These are phyloP conservation scores for Philereme transversata DNA, from an alignment of 2,888 invertebrate genomes.

Conservation along the genomic window DNA sequence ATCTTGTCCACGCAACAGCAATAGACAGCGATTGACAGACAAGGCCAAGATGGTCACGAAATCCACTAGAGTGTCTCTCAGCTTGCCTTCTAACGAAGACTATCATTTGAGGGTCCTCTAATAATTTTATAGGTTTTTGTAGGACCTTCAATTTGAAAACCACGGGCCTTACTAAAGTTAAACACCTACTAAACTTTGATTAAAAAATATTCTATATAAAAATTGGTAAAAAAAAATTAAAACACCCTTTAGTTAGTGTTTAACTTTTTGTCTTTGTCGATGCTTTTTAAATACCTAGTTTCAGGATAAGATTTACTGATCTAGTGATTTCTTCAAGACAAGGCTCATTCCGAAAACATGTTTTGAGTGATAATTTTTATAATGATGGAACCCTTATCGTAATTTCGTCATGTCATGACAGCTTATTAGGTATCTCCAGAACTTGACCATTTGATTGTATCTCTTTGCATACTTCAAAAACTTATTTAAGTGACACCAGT, in stretches of 20 bases:
- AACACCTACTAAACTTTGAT: no score
- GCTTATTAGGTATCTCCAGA: neutral
- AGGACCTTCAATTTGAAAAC: neutral
- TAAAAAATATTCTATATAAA: no score
- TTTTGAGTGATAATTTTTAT: no score
- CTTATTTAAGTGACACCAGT: slow-evolving; percentile 1
- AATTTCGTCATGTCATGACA: neutral
- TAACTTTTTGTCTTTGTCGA: no score
- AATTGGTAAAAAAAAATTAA: no score
- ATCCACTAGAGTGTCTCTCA: slow-evolving; percentile 19
- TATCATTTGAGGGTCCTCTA: neutral
- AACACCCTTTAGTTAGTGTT: no score
- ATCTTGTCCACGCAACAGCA: slow-evolving; percentile 35
- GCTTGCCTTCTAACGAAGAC: neutral
- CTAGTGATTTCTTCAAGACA: no score
- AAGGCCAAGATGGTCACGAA: slow-evolving; percentile 63
- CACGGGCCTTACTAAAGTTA: no score
- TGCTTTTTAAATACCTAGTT: no score
- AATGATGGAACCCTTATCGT: neutral
- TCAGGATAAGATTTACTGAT: no score
- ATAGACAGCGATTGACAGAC: slow-evolving; percentile 36
- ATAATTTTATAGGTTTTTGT: neutral
- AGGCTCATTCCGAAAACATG: no score
- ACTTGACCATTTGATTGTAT: neutral
- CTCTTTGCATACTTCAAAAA: slow-evolving; percentile 7